These are phyloP conservation scores for Campylorhamphus procurvoides DNA, from an alignment of 2,113 vertebrate genomes.

Conservation along the genomic window DNA sequence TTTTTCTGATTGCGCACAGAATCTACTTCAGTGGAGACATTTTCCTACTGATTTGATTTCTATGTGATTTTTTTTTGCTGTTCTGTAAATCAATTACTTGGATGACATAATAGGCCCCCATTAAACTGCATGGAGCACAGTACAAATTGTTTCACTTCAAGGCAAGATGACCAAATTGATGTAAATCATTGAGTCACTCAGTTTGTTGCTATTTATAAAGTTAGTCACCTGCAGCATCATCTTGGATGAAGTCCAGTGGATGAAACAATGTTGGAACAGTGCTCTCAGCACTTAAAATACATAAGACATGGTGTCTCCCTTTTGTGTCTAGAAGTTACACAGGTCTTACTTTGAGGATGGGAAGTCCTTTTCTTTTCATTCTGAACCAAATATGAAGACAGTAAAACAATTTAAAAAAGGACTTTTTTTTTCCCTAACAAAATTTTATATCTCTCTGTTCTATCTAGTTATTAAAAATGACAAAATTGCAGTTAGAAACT, in stretches of 20 bases:
- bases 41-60: slow-evolving; percentile 7
- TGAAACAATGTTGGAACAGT: neutral
- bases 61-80: neutral
- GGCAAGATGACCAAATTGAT: neutral
- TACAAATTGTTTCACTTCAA: slow-evolving; percentile 6
- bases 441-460: neutral
- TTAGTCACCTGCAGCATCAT: slow-evolving; percentile 23
- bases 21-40: neutral
- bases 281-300: neutral
- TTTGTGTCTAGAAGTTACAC: neutral
- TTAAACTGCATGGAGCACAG: slow-evolving; percentile 11
- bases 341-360: neutral
- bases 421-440: neutral
- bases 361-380: neutral
- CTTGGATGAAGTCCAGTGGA: neutral
- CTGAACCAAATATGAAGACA: neutral
- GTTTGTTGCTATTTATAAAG: slow-evolving; percentile 35
- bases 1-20: neutral
- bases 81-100: slow-evolving; percentile 21
- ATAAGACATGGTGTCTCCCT: neutral
- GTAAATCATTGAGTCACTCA: neutral
- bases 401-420: neutral
- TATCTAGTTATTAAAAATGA: neutral
- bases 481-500: neutral
- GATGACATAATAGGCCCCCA: neutral